Evolutionary conservation across 2,888 invertebrate species (phyloP).

Genomic region (Leucoma salicis): DNA sequence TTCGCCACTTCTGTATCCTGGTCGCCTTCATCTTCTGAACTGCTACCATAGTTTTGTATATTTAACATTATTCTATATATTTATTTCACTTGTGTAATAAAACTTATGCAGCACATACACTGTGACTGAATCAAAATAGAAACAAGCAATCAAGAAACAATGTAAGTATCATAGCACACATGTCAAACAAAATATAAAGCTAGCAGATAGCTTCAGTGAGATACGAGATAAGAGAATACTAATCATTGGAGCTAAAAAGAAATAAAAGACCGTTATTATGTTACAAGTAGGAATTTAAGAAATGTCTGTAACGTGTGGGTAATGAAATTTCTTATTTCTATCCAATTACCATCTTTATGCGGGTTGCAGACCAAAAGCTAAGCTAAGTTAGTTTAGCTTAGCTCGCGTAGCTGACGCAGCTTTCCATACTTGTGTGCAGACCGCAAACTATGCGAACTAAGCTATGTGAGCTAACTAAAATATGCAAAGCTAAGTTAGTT

Average conservation of each 20-base stretch:
- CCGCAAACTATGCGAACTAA: conserved; percentile 15
- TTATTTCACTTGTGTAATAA: conserved; percentile 5
- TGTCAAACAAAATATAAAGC: too few relatives aligned
- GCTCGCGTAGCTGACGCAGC: conserved; percentile 18
- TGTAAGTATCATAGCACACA: too few relatives aligned
- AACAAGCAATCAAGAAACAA: not conserved
- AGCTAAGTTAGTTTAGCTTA: conserved; percentile 17
- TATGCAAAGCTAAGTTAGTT: conserved; percentile 23
- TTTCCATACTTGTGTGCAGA: conserved; percentile 20
- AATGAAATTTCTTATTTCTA: too few relatives aligned
- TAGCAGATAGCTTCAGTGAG: too few relatives aligned
- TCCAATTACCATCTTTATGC: too few relatives aligned
- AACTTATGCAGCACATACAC: not conserved
- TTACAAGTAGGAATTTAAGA: too few relatives aligned
- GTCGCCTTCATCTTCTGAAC: conserved; percentile 86
- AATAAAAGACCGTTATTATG: not conserved
- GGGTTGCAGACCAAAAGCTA: conserved; percentile 17
- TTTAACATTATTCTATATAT: conserved; percentile 82
- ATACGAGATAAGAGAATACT: not conserved
- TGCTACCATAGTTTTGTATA: conserved; percentile 88
- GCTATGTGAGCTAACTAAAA: conserved; percentile 26
- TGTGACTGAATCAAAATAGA: conserved; percentile 5
- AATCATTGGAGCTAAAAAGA: not conserved
- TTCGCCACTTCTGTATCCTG: conserved; percentile 56
- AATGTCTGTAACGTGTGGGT: too few relatives aligned